Evolutionary conservation across 2,888 invertebrate genomes (phyloP).

Genomic region (Caenorhabditis sp.): DNA sequence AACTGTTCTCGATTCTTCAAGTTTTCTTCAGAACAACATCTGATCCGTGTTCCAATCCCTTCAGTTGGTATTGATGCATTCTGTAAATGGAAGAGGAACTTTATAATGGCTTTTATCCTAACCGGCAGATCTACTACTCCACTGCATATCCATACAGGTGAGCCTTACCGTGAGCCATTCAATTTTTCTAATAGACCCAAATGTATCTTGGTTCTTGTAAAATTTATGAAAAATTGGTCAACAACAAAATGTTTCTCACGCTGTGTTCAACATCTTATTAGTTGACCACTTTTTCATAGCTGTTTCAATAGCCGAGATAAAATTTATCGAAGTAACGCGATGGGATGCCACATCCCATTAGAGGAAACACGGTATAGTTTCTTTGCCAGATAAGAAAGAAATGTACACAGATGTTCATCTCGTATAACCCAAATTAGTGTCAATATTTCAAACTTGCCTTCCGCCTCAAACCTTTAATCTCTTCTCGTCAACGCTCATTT

Average conservation of each 20-base stretch:
- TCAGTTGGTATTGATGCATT: slow-evolving; percentile 43
- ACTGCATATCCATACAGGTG: slow-evolving; percentile 62
- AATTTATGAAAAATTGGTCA: too few relatives aligned
- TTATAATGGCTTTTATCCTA: slow-evolving; percentile 63
- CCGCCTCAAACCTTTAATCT: slow-evolving; percentile 33
- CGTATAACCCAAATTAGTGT: slow-evolving; percentile 30
- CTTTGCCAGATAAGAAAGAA: background rate
- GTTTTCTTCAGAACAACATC: background rate
- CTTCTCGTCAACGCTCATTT: slow-evolving; percentile 44
- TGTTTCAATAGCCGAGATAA: too few relatives aligned
- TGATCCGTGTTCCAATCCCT: background rate
- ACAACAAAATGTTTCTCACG: too few relatives aligned
- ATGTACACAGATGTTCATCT: slow-evolving; percentile 27
- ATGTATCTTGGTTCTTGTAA: too few relatives aligned
- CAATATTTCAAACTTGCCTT: slow-evolving; percentile 36
- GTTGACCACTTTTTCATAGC: too few relatives aligned
- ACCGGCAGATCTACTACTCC: slow-evolving; percentile 58
- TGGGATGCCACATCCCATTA: too few relatives aligned
- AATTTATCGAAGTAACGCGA: too few relatives aligned
- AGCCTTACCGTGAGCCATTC: background rate
- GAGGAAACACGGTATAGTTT: background rate
- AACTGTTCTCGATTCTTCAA: background rate
- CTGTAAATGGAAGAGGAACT: slow-evolving; percentile 63
- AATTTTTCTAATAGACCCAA: too few relatives aligned
- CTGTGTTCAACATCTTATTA: too few relatives aligned